phyloP scores from a whole-genome alignment of 2,888 invertebrate species.

The Napeogenes sylphis region DNA sequence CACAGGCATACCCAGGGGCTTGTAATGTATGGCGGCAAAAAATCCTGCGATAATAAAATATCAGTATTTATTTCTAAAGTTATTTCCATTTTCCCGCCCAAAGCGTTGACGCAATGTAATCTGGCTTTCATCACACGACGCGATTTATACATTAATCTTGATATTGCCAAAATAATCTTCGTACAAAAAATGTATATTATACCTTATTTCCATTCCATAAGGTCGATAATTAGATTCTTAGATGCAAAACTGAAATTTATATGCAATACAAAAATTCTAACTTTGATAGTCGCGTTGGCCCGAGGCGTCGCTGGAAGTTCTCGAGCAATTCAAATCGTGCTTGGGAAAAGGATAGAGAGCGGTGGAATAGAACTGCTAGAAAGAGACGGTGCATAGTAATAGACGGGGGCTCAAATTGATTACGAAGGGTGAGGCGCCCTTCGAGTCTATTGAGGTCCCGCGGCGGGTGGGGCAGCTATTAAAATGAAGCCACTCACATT shows the following conservation, averaged over 20 bases:
- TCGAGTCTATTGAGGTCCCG: slow-evolving; percentile 58
- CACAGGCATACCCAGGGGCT: not conserved
- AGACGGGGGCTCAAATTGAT: slow-evolving; percentile 70
- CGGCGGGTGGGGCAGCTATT: slow-evolving; percentile 59
- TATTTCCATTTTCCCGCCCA: slow-evolving; percentile 60
- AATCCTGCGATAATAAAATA: not conserved
- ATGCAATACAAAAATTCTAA: slow-evolving; percentile 51
- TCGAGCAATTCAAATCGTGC: slow-evolving; percentile 52
- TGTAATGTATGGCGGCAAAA: not conserved
- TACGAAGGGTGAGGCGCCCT: slow-evolving; percentile 70
- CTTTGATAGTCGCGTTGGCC: slow-evolving; percentile 57
- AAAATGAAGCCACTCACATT: slow-evolving; percentile 51
- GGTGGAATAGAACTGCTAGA: slow-evolving; percentile 33
- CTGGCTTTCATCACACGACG: slow-evolving; percentile 57
- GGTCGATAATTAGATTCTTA: slow-evolving; percentile 1
- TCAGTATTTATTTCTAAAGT: slow-evolving; percentile 37
- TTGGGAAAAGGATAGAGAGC: slow-evolving; percentile 45
- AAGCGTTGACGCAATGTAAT: slow-evolving; percentile 61
- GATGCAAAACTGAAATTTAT: slow-evolving; percentile 21
- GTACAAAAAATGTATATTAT: slow-evolving; percentile 28
- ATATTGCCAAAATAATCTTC: slow-evolving; percentile 34
- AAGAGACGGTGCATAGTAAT: slow-evolving; percentile 46
- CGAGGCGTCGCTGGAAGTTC: slow-evolving; percentile 54
- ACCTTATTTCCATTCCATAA: slow-evolving; percentile 29
- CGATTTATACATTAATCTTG: slow-evolving; percentile 61